Evolutionary conservation across 2,888 invertebrate genomes (phyloP).

Genomic region (Lacanobia oleracea): DNA sequence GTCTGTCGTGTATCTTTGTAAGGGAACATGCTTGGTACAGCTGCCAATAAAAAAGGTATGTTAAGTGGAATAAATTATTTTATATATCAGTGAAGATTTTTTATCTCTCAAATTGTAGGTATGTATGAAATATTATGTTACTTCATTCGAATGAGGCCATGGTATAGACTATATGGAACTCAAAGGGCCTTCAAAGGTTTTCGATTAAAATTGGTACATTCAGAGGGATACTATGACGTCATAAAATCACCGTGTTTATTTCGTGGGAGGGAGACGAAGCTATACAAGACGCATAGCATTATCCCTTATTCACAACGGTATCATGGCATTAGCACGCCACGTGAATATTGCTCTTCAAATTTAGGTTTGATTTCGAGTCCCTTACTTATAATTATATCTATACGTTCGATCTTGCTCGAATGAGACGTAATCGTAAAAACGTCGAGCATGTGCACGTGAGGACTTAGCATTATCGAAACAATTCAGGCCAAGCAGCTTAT

Average conservation of each 20-base stretch:
- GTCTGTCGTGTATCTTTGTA: slow-evolving; percentile 39
- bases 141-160: slow-evolving; percentile 24
- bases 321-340: too few species aligned
- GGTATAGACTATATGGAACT: background rate
- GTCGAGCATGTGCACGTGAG: too few species aligned
- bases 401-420: too few species aligned
- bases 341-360: too few species aligned
- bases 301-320: too few species aligned
- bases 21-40: slow-evolving; percentile 34
- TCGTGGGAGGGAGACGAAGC: too few species aligned
- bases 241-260: too few species aligned
- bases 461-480: background rate
- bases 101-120: slow-evolving; percentile 38
- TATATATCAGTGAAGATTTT: slow-evolving; percentile 16
- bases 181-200: background rate
- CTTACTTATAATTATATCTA: too few species aligned
- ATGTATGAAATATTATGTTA: slow-evolving; percentile 22
- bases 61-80: slow-evolving; percentile 53
- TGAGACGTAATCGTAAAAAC: too few species aligned
- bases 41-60: slow-evolving; percentile 26
- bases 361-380: too few species aligned
- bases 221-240: too few species aligned
- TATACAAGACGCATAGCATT: too few species aligned
- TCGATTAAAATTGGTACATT: background rate
- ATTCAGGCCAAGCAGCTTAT: background rate